phyloP scores from a whole-genome alignment of 2,888 invertebrate genomes.

The Volucella inanis region DNA sequence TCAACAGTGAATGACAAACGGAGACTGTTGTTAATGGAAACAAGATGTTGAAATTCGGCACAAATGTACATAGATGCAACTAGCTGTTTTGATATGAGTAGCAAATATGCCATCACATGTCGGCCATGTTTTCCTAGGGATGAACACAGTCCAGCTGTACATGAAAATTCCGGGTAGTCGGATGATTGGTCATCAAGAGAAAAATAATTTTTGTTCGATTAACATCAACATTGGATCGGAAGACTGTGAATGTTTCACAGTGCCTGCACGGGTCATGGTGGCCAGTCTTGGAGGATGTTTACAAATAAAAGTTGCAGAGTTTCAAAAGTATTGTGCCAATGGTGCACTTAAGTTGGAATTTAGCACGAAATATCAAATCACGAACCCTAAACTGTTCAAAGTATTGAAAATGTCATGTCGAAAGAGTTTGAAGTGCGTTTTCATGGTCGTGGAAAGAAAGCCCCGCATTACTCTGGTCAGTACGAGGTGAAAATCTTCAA shows the following conservation, averaged over 20 bases:
- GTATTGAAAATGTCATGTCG: conserved; percentile 92
- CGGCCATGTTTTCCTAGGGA: conserved; percentile 98
- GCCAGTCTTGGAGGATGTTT: conserved; percentile 95
- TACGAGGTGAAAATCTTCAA: conserved; percentile 90
- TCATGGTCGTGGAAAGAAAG: conserved; percentile 97
- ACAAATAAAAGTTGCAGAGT: conserved; percentile 97
- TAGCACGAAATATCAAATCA: conserved; percentile 97
- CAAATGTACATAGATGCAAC: conserved; percentile 98
- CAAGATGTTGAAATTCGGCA: conserved; percentile 92
- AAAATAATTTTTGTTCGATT: conserved; percentile 99
- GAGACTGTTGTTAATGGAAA: conserved; percentile 82
- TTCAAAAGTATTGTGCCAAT: conserved; percentile 99
- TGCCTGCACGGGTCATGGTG: conserved; percentile 99
- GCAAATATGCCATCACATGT: conserved; percentile 99
- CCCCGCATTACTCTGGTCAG: conserved; percentile 98
- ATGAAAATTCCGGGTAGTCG: conserved; percentile 98
- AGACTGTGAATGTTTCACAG: conserved; percentile 99
- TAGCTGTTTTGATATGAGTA: conserved; percentile 98
- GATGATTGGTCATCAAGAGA: conserved; percentile 98
- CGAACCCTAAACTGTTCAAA: conserved; percentile 93
- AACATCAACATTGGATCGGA: conserved; percentile 99
- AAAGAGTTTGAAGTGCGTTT: conserved; percentile 95
- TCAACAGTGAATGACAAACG: conserved; percentile 80
- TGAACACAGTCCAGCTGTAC: conserved; percentile 99
- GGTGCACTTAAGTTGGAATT: conserved; percentile 99